Evolutionary conservation across 2,888 invertebrate species (phyloP).

Genomic region (Nudaria mundana): DNA sequence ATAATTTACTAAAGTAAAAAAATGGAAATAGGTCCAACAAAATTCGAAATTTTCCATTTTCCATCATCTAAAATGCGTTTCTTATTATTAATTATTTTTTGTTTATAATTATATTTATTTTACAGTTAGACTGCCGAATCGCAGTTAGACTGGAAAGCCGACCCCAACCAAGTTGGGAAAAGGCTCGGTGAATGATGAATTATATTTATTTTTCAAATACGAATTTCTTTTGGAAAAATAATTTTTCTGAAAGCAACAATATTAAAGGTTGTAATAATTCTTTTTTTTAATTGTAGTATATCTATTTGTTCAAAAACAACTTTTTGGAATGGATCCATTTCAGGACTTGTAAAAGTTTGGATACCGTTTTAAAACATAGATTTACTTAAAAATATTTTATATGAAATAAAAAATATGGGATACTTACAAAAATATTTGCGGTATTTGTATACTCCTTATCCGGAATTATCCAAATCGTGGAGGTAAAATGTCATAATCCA

Average conservation of each 20-base stretch:
- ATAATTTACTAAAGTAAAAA: conserved; percentile 4
- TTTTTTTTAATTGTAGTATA: too few species aligned
- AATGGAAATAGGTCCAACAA: conserved; percentile 17
- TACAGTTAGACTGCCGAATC: too few species aligned
- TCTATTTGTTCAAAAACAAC: too few species aligned
- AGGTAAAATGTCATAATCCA: conserved; percentile 72
- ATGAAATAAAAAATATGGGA: conserved; percentile 12
- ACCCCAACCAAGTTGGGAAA: too few species aligned
- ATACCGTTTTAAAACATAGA: not conserved
- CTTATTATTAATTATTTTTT: conserved; percentile 21
- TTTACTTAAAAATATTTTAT: too few species aligned
- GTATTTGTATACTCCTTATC: conserved; percentile 65
- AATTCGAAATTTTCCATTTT: conserved; percentile 14
- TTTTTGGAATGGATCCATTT: too few species aligned
- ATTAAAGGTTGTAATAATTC: too few species aligned
- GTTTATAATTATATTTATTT: conserved; percentile 2
- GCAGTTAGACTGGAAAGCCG: not conserved
- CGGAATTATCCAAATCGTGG: conserved; percentile 77
- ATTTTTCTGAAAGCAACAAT: too few species aligned
- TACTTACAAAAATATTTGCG: conserved; percentile 81
- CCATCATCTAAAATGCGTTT: conserved; percentile 11
- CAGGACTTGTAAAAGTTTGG: not conserved
- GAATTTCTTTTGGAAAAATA: too few species aligned
- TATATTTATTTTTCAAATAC: too few species aligned
- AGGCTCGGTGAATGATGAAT: too few species aligned